Conservation (phyloP, 2,888 invertebrate genomes). For the Chrysina gloriosa region DNA sequence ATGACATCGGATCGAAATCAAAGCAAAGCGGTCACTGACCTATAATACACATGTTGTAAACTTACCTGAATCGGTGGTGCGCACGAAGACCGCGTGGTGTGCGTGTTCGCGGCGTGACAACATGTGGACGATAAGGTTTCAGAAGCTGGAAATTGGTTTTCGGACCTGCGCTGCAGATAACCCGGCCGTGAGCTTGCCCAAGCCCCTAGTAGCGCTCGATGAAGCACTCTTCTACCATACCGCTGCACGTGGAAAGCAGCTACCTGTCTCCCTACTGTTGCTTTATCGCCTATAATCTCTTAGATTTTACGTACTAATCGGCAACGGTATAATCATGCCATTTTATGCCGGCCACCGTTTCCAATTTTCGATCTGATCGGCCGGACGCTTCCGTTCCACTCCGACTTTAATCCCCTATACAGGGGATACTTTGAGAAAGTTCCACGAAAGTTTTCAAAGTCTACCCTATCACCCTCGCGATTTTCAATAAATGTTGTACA, state of each 20-base stretch:
- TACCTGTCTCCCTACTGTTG: conserved; percentile 45
- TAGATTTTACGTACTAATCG: conserved; percentile 5
- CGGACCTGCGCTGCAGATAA: conserved; percentile 53
- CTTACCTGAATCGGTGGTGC: conserved; percentile 62
- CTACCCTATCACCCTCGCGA: no score
- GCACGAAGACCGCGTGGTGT: conserved; percentile 67
- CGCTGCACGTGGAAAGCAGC: conserved; percentile 49
- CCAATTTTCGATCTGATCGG: conserved; percentile 17
- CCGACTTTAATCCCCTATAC: background rate
- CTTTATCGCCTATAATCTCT: conserved; percentile 29
- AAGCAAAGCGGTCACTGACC: conserved; percentile 58
- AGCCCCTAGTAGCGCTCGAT: conserved; percentile 59
- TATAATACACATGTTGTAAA: conserved; percentile 58
- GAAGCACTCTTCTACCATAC: conserved; percentile 56
- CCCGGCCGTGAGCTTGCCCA: conserved; percentile 56
- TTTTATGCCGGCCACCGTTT: conserved; percentile 30
- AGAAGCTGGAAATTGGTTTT: conserved; percentile 57
- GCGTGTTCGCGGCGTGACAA: conserved; percentile 67
- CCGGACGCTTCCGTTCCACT: background rate
- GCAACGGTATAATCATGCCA: conserved; percentile 15
- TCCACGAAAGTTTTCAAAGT: no score
- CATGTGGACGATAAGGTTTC: conserved; percentile 69
- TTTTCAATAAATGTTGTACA: no score
- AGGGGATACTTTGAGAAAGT: no score
- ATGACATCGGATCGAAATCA: conserved; percentile 13